Percentiles rank a stretch among this genome's conserved stretches.
These are phyloP conservation scores for Eupithecia tripunctaria DNA, from an alignment of 2,888 invertebrate species.

Conservation along the genomic window DNA sequence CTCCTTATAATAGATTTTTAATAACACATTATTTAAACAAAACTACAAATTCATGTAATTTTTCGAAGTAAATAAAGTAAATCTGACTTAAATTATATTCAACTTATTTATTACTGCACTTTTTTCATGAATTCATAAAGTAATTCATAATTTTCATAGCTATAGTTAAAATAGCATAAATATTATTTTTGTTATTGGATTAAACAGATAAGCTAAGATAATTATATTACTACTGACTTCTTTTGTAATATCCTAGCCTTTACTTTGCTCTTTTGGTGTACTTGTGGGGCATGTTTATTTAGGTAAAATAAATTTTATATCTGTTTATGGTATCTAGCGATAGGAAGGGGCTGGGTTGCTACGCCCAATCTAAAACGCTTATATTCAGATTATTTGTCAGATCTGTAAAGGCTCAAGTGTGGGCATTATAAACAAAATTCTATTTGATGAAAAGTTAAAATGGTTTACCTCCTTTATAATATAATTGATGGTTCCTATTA, in stretches of 20 bases:
- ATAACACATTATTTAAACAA: neutral
- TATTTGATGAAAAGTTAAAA: neutral
- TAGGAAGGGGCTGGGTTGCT: neutral
- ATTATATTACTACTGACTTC: neutral
- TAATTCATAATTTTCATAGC: neutral
- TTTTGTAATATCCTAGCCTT: neutral
- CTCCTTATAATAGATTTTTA: slow-evolving; percentile 3
- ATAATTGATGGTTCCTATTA: slow-evolving; percentile 23
- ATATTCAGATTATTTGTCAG: neutral
- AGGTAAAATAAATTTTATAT: neutral
- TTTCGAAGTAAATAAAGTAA: neutral
- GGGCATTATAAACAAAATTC: slow-evolving; percentile 9
- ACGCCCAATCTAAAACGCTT: neutral
- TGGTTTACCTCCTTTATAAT: slow-evolving; percentile 10
- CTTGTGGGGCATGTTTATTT: neutral
- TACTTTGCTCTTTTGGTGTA: neutral
- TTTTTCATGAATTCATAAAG: neutral
- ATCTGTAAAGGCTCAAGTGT: neutral
- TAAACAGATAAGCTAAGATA: neutral
- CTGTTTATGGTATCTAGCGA: neutral
- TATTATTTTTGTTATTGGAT: neutral
- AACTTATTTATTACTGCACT: neutral
- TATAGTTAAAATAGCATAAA: neutral
- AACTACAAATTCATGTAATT: slow-evolving; percentile 5
- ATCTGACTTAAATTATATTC: neutral